A percentile compares a stretch with the other conserved stretches of the same genome.
Evolutionary conservation across 2,113 vertebrate genomes (phyloP).

Genomic region (Bolborhynchus lineola): DNA sequence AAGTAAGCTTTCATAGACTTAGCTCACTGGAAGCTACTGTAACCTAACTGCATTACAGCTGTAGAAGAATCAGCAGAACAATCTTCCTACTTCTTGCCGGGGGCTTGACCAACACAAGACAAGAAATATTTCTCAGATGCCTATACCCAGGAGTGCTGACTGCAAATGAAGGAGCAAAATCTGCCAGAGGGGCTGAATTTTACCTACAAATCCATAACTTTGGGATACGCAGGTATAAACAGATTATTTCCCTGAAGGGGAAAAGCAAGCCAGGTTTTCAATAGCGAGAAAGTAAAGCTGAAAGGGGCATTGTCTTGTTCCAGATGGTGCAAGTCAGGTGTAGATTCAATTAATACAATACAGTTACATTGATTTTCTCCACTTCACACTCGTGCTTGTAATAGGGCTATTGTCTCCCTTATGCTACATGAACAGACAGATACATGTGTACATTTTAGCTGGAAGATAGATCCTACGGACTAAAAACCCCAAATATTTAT

Average conservation of each 20-base stretch:
- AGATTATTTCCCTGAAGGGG: not conserved
- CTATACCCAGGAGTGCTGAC: rapidly evolving
- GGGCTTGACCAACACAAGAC: not conserved
- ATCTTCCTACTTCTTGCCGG: not conserved
- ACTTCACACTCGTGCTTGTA: not conserved
- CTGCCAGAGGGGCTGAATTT: not conserved
- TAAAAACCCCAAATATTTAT: not conserved
- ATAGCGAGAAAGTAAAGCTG: not conserved
- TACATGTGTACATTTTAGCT: not conserved
- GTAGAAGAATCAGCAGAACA: not conserved
- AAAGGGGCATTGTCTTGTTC: not conserved
- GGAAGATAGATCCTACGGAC: not conserved
- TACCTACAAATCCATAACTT: not conserved
- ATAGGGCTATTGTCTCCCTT: not conserved
- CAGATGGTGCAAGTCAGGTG: not conserved
- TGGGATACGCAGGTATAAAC: not conserved
- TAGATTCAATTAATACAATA: not conserved
- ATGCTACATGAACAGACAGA: not conserved
- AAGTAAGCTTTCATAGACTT: not conserved
- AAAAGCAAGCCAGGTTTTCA: not conserved
- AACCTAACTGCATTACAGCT: not conserved
- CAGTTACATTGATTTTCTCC: not conserved
- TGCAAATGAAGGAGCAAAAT: not conserved
- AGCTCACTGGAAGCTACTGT: not conserved
- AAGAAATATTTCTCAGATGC: not conserved